Conservation (phyloP, 2,888 invertebrate genomes). For the Pollenia labialis region DNA sequence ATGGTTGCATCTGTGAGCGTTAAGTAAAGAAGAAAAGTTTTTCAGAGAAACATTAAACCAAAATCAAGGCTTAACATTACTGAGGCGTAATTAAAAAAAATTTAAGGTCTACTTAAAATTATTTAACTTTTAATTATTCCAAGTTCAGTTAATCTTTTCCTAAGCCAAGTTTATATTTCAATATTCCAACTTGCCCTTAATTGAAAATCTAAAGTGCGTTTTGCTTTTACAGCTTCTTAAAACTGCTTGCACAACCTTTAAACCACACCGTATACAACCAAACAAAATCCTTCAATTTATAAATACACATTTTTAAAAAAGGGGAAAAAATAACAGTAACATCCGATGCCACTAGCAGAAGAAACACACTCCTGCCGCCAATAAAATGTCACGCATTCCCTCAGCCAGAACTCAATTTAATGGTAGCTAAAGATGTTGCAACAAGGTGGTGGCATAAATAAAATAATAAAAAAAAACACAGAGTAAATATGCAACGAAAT, state of each 20-base stretch:
- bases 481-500: slow-evolving; percentile 6
- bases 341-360: not conserved
- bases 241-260: not conserved
- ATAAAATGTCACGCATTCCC: slow-evolving; percentile 15
- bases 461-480: not conserved
- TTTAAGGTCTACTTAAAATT: not conserved
- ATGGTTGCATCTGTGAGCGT: not conserved
- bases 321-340: not conserved
- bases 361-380: not conserved
- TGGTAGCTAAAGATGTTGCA: slow-evolving; percentile 7
- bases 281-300: slow-evolving; percentile 32
- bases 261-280: slow-evolving; percentile 4
- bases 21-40: not conserved
- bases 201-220: not conserved
- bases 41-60: not conserved
- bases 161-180: not conserved
- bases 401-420: slow-evolving; percentile 10
- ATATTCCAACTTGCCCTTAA: not conserved
- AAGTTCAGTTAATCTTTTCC: not conserved
- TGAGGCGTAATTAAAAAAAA: not conserved
- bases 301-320: not conserved
- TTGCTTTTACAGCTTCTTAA: not conserved
- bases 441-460: not conserved
- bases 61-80: not conserved
- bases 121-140: not conserved